Evolutionary conservation across 2,888 invertebrate species (phyloP), one percentile per base, ranked within the genome.

Genomic region (Pheosia gnoma): DNA sequence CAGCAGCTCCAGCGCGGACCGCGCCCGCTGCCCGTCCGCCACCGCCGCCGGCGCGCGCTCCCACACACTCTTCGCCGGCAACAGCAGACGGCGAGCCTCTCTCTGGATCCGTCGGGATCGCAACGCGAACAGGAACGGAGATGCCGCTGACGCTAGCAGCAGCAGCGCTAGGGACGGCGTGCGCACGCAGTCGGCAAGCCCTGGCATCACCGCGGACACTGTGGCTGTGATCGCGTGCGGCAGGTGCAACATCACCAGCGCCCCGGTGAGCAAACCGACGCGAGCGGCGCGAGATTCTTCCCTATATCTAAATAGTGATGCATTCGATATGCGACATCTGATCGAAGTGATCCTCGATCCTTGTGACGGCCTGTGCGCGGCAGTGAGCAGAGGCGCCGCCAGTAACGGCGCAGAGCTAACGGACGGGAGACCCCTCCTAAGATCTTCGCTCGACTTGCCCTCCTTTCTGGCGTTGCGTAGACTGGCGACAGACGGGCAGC

Each of bases 231-330:
- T 86, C 56, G 90, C 94, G 68, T 97, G 96, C 41, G 96, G 96
- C 68, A 97, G 95, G 58, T 97, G 96, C 49, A 96, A 94, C 81
- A 97, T 95, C 68, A 97, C 97, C 67, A 97, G 86, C 57, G 96
- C 96, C 80, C 97, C 97, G 54, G 93, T 92, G 67, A 93, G 77
- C 47, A 93, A 82, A 59, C 93, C 93, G 59, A 98, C 97, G 71
- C 97, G 96, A 8, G 98, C 98, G 3, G 98, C 97, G 70, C 98
- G 95, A 72, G 97, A 97, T 90, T 98, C 98, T 84, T 98, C 98
- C 60, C 97, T 94, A 84, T 98, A 97, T 80, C 96, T 95, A 88
- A 97, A 97, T 67, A 97, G 94, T 56, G 97, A 97, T 43, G 97
- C 97, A 83, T 97, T 97, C 67, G 97, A 97, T 68, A 98, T 96